Evolutionary conservation across 2,888 invertebrate species (phyloP).

Genomic region (Volucella bombylans): DNA sequence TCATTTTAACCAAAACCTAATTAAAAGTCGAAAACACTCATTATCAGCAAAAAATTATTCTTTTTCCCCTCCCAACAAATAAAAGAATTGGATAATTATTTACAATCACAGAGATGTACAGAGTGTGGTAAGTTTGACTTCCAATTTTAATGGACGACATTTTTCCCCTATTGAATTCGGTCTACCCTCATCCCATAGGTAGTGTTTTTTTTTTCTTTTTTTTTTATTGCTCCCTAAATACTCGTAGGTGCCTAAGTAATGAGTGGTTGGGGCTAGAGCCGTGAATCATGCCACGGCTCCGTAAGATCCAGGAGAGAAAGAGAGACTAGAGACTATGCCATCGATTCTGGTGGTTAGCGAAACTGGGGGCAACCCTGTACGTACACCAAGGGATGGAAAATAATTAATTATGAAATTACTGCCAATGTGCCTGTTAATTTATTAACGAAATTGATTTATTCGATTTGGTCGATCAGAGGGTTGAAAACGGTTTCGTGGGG

Average conservation of each 20-base stretch:
- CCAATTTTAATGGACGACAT: slow-evolving; percentile 20
- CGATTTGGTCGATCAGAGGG: slow-evolving; percentile 68
- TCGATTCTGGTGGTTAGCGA: neutral
- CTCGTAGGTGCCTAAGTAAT: slow-evolving; percentile 33
- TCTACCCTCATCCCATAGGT: neutral
- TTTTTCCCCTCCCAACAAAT: neutral
- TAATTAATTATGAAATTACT: slow-evolving; percentile 80
- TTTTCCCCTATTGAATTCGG: slow-evolving; percentile 14
- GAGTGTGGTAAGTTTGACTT: slow-evolving; percentile 12
- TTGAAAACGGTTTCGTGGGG: neutral
- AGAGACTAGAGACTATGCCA: neutral
- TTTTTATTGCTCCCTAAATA: slow-evolving; percentile 1
- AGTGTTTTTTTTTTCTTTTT: no score
- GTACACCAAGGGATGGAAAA: slow-evolving; percentile 72
- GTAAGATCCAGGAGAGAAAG: no score
- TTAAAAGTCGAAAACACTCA: slow-evolving; percentile 30
- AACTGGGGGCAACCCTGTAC: neutral
- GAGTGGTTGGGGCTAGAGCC: slow-evolving; percentile 35
- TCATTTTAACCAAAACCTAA: slow-evolving; percentile 6
- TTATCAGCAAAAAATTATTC: slow-evolving; percentile 13
- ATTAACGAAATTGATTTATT: slow-evolving; percentile 81
- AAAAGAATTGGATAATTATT: neutral
- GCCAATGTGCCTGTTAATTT: slow-evolving; percentile 77
- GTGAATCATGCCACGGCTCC: slow-evolving; percentile 18
- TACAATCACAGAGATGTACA: neutral